Base-by-base conservation (phyloP, 1,140 invertebrate genomes). In the Homalodisca vitripennis region DNA sequence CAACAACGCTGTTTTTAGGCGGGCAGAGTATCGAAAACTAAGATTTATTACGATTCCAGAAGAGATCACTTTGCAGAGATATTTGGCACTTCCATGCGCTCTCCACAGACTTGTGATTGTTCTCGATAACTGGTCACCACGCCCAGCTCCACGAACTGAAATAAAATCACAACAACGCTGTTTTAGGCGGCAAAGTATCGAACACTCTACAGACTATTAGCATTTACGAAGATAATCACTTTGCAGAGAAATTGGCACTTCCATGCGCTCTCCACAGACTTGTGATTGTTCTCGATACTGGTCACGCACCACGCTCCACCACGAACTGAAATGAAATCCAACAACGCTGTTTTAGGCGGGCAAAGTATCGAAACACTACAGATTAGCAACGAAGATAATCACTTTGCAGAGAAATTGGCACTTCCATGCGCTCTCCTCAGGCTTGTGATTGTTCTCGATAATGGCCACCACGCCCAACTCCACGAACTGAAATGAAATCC, bases 171-270 rank as follows among this genome's bases (percentile, higher is more conserved):
- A n/a, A 51, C 3, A 14, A 51, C 6, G 22, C n/a, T 12, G 17
- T 17, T 20, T 22, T 14, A 20, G 3, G 48, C 48, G n/a, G 3
- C 48, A 51, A 6, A 20, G 22, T 51, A n/a, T 3, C 22, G 48
- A 20, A 3, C n/a, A 51, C 34, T 17, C 6, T 41, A 6, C 34
- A 41, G n/a, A n/a, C n/a, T n/a, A n/a, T n/a, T n/a, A n/a, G n/a
- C n/a, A n/a, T n/a, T n/a, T n/a, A n/a, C n/a, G n/a, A n/a, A n/a
- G n/a, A n/a, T n/a, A n/a, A n/a, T n/a, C n/a, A n/a, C n/a, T n/a
- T n/a, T 90, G 82, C 97, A 99, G 13, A 99, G 95, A 82, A 99
- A 97, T 80, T 96, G 92, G 1, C 98, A 98, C 82, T 97, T 97
- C 64, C 94, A 87, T 0, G 97, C 98, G 10, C 84, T 85, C 64